phyloP scores from a whole-genome alignment of 2,113 vertebrate genomes.

The Lota lota region DNA sequence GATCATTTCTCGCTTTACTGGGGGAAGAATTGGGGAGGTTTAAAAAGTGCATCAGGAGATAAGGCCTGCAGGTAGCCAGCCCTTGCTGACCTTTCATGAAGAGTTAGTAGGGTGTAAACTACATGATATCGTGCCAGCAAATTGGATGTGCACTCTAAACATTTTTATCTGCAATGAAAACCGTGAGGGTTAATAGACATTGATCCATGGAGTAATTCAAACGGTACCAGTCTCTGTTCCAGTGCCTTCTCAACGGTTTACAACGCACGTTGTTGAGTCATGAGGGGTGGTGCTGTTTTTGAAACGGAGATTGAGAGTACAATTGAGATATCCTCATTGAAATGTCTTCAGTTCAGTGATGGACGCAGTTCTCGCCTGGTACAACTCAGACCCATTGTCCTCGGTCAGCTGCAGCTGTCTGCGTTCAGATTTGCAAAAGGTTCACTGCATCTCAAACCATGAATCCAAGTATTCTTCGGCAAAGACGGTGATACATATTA shows the following conservation, averaged over 20 bases:
- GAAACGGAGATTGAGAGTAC: too few relatives aligned
- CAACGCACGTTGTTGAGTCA: background rate
- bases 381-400: background rate
- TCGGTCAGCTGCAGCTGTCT: slow-evolving; percentile 44
- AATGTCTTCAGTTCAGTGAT: slow-evolving; percentile 21
- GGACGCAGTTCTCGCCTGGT: slow-evolving; percentile 24
- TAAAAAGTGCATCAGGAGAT: background rate
- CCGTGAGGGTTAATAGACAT: background rate
- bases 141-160: background rate
- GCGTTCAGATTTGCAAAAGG: slow-evolving; percentile 28
- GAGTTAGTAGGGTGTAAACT: background rate
- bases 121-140: background rate
- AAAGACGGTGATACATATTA: slow-evolving; percentile 3
- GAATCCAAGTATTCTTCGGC: slow-evolving; percentile 27
- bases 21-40: background rate
- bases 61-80: background rate
- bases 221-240: background rate
- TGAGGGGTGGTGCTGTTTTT: background rate
- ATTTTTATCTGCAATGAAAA: background rate
- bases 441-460: slow-evolving; percentile 24
- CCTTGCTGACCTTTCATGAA: background rate
- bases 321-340: too few relatives aligned
- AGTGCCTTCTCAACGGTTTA: background rate
- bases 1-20: background rate
- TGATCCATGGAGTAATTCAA: background rate